A percentile compares a stretch with the other conserved stretches of the same genome.
Evolutionary conservation across 2,888 invertebrate genomes (phyloP).

Genomic region (Melanostoma scalare): DNA sequence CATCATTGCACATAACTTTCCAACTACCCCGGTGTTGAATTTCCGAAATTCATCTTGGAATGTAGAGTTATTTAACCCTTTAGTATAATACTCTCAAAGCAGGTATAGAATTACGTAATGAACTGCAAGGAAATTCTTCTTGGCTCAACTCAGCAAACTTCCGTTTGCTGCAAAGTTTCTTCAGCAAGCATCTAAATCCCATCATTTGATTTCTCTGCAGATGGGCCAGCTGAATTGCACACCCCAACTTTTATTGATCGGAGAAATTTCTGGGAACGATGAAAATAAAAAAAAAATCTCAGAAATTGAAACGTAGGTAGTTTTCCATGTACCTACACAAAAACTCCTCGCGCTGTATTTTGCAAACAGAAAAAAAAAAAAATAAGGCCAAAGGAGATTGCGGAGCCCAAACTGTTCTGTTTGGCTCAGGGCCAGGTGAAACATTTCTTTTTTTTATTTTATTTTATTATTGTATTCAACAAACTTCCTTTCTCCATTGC

Average conservation of each 20-base stretch:
- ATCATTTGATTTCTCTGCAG: not conserved
- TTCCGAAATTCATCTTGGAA: too few relatives aligned
- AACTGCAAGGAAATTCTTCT: not conserved
- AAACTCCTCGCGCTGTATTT: not conserved
- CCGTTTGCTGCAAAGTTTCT: not conserved
- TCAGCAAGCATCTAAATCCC: not conserved
- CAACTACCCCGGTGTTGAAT: too few relatives aligned
- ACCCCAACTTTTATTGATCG: conserved; percentile 9
- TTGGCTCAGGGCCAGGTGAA: conserved; percentile 61
- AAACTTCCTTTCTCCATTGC: conserved; percentile 24
- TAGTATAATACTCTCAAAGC: too few relatives aligned
- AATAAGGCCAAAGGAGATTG: conserved; percentile 58
- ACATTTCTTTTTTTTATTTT: conserved; percentile 12
- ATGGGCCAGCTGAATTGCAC: not conserved
- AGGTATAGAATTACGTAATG: too few relatives aligned
- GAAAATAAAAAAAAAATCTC: not conserved
- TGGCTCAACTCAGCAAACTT: not conserved
- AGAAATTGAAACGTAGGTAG: not conserved
- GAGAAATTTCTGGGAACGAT: not conserved
- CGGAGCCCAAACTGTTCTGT: conserved; percentile 30
- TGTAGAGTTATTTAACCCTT: too few relatives aligned
- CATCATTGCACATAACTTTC: too few relatives aligned
- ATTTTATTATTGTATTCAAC: conserved; percentile 1
- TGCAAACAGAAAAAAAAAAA: not conserved
- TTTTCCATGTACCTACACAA: not conserved